A percentile compares a stretch with the other conserved stretches of the same genome.
These are phyloP conservation scores for Corydoras maculifer DNA, from an alignment of 2,113 vertebrate species.

Conservation along the genomic window DNA sequence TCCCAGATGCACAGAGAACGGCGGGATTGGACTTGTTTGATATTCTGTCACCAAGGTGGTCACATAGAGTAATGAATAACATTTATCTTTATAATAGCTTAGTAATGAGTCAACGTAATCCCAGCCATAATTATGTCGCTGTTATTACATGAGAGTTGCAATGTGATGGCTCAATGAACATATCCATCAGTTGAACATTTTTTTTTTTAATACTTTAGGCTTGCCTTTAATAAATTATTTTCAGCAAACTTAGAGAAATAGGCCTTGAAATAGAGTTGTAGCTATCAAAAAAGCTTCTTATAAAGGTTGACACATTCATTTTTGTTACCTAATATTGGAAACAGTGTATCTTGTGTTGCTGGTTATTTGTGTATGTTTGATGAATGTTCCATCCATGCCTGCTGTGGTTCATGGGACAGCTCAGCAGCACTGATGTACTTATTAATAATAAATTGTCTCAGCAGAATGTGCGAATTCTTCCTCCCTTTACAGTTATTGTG, in stretches of 20 bases:
- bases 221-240: slow-evolving; percentile 12
- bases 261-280: slow-evolving; percentile 49
- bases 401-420: slow-evolving; percentile 68
- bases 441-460: slow-evolving; percentile 75
- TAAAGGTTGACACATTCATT: slow-evolving; percentile 61
- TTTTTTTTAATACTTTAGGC: slow-evolving; percentile 13
- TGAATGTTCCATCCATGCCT: slow-evolving; percentile 66
- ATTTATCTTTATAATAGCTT: slow-evolving; percentile 40
- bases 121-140: slow-evolving; percentile 11
- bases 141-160: slow-evolving; percentile 23
- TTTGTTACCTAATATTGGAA: slow-evolving; percentile 71
- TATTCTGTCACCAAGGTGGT: slow-evolving; percentile 52
- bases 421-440: slow-evolving; percentile 73
- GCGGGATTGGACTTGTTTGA: slow-evolving; percentile 43
- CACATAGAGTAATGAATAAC: slow-evolving; percentile 49
- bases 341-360: slow-evolving; percentile 70
- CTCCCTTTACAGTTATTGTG: slow-evolving; percentile 71
- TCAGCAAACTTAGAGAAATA: slow-evolving; percentile 21
- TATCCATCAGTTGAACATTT: slow-evolving; percentile 18
- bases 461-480: slow-evolving; percentile 71
- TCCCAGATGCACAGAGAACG: not conserved
- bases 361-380: slow-evolving; percentile 71
- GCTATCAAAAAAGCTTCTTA: slow-evolving; percentile 56
- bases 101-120: slow-evolving; percentile 38
- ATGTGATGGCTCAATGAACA: slow-evolving; percentile 8